Evolutionary conservation across 1,140 invertebrate species (phyloP).

Genomic region (Battus philenor): DNA sequence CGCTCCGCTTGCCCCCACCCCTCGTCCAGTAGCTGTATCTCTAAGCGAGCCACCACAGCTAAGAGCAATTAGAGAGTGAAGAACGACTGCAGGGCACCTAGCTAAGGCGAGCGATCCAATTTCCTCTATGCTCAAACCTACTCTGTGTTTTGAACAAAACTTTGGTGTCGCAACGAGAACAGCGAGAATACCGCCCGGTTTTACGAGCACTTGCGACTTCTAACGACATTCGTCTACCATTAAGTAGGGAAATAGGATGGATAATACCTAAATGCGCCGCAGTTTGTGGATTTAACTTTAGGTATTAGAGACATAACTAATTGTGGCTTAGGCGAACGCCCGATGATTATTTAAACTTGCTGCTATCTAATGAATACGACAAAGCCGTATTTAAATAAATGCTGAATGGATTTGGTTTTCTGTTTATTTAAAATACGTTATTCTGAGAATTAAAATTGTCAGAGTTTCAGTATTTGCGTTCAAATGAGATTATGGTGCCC

Average conservation of each 20-base stretch:
- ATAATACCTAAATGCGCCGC: slow-evolving; percentile 54
- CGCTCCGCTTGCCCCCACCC: slow-evolving; percentile 26
- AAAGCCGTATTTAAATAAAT: too few relatives aligned
- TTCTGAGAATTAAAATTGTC: too few relatives aligned
- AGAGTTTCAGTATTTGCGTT: too few relatives aligned
- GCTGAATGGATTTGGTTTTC: too few relatives aligned
- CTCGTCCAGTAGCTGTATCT: slow-evolving; percentile 21
- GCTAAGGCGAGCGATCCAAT: slow-evolving; percentile 7
- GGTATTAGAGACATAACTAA: slow-evolving; percentile 49
- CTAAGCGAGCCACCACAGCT: slow-evolving; percentile 13
- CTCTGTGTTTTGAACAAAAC: slow-evolving; percentile 20
- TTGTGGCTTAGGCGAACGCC: slow-evolving; percentile 36
- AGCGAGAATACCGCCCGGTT: slow-evolving; percentile 41
- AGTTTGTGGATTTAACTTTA: slow-evolving; percentile 55
- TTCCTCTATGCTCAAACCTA: slow-evolving; percentile 13
- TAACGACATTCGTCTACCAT: slow-evolving; percentile 66
- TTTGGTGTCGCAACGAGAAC: slow-evolving; percentile 32
- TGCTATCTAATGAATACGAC: too few relatives aligned
- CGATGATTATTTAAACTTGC: slow-evolving; percentile 30
- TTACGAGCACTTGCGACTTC: slow-evolving; percentile 60
- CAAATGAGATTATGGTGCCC: too few relatives aligned
- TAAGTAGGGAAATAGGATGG: slow-evolving; percentile 64
- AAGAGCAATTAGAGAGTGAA: slow-evolving; percentile 10
- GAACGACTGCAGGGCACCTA: slow-evolving; percentile 10
- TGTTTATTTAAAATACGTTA: too few relatives aligned